Evolutionary conservation across 2,888 invertebrate species (phyloP), one percentile per base, ranked within the genome.

Genomic region (Harpalus rubripes): DNA sequence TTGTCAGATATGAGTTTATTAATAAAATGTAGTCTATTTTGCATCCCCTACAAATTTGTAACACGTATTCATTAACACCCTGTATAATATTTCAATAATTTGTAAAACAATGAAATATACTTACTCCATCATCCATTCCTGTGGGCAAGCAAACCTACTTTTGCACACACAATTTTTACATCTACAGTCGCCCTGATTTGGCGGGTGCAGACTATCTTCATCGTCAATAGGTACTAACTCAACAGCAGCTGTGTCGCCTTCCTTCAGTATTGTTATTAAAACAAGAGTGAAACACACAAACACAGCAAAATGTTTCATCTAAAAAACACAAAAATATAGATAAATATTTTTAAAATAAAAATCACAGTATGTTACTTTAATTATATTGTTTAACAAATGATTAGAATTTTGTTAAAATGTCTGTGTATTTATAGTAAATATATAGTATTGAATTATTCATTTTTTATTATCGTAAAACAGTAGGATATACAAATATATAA

Each of bases 81-180:
- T n/a, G n/a, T n/a, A n/a, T n/a, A n/a, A n/a, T 22, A 3, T 22
- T 22, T 22, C 3, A 22, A 22, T 22, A 22, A 22, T 22, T 22
- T 22, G 1, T 32, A 6, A 1, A 32, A 1, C 32, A 1, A 1
- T 18, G 7, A 12, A 26, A 63, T 63, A 63, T 63, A 82, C 82
- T 72, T 74, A 82, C 82, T 58, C 39, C 12, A 59, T 74, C 7
- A 82, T 82, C 58, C 58, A 58, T 72, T 82, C 82, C 10, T 74
- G 58, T 1, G 72, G 72, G n/a, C 82, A 82, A 15, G 32, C 68
- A 56, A 58, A 58, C 39, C 74, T 41, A 58, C 82, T 82, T 22
- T 72, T 72, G 44, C 82, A 82, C 5, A 58, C 16, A 39, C 82
- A 82, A 44, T 82, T 82, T 41, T 72, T n/a, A 16, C 82, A 82